Base-by-base conservation (phyloP, 2,888 invertebrate species). In the Leptodirus hochenwartii region DNA sequence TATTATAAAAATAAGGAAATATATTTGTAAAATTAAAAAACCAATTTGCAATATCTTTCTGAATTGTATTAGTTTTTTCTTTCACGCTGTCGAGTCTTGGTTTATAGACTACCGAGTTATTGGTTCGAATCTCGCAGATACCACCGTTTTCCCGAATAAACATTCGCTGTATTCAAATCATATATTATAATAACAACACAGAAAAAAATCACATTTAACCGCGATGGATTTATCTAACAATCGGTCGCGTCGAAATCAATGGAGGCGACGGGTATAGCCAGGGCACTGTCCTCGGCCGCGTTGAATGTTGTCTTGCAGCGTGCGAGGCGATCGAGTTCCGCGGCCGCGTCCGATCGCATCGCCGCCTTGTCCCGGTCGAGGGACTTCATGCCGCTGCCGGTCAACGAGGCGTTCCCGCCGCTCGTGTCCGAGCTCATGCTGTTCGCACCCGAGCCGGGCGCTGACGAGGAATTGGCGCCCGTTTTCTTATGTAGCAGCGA, bases 401-500 rank as follows among this genome's bases (percentile, higher is more conserved):
- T 45, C 53, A 49, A 47, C 52, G 34, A 49, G 39, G 43, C 56
- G 44, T 20, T 47, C 36, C 34, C 55, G 37, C 45, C 45, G 15
- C 47, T 42, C 28, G 43, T 43, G 29, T 45, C 20, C 3, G 29
- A 17, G 9, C 17, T 27, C 22, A 37, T 12, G 15, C 35, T 37
- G 4, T 30, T 17, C 8, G 33, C 12, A 23, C 29, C 43, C 5
- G 29, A 15, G n/a, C 31, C 31, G 9, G 34, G 29, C 17, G 23
- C 15, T n/a, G n/a, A n/a, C n/a, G n/a, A n/a, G n/a, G n/a, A n/a
- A n/a, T 71, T 68, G 23, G 72, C 63, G 22, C 80, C 82, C 20
- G 84, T 76, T 62, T 91, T 91, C 69, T 93, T 95, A 59, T 82
- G 81, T 45, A 96, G 69, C 48, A 96, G 65, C 38, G 93, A 93